phyloP scores from a whole-genome alignment of 2,888 invertebrate species.

The Trachelus iudaicus region DNA sequence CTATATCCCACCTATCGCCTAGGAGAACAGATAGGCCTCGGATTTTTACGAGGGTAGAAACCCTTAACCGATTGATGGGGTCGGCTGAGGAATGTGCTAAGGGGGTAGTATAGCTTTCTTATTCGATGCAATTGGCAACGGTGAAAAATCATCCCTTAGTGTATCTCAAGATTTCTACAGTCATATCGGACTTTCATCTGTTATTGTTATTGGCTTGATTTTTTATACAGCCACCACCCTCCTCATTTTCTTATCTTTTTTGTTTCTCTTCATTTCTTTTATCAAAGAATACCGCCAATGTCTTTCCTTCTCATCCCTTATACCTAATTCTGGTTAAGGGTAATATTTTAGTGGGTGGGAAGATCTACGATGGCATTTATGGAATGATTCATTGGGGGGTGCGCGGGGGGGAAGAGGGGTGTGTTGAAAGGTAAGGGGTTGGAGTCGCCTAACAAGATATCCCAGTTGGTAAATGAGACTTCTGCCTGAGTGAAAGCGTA shows the following conservation, averaged over 20 bases:
- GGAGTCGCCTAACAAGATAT: slow-evolving; percentile 44
- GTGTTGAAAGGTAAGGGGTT: neutral
- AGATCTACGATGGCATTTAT: neutral
- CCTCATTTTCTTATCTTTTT: too few species aligned
- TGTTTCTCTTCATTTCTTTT: neutral
- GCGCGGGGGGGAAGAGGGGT: neutral
- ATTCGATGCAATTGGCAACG: neutral
- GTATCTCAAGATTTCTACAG: neutral
- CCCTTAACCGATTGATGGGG: neutral
- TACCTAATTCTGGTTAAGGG: neutral
- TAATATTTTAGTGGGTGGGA: neutral
- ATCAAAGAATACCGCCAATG: neutral
- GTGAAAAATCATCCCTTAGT: neutral
- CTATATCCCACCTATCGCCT: neutral
- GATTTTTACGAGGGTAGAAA: neutral
- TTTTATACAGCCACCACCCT: neutral
- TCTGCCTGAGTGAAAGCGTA: slow-evolving; percentile 36
- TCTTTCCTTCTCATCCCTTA: neutral
- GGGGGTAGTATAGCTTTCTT: neutral
- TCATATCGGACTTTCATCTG: neutral
- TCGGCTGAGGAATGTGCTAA: neutral
- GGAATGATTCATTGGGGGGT: slow-evolving; percentile 4
- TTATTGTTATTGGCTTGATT: neutral
- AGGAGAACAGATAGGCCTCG: neutral
- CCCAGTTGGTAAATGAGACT: slow-evolving; percentile 42